Evolutionary conservation across 2,113 vertebrate genomes (phyloP).

Genomic region (Hystrix cristata): DNA sequence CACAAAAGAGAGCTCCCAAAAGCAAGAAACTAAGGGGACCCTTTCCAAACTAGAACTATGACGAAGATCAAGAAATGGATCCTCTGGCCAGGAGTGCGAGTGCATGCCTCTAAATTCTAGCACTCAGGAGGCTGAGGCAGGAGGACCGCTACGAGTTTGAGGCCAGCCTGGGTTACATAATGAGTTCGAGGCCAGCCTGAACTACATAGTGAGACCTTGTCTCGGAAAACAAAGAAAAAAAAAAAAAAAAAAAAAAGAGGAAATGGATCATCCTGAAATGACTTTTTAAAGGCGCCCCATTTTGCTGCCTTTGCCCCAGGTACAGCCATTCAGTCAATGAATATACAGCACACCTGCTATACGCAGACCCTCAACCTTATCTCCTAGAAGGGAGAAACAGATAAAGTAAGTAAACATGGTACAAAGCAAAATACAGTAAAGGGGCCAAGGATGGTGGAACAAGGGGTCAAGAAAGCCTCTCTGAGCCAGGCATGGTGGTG

Average conservation of each 20-base stretch:
- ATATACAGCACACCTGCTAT: neutral
- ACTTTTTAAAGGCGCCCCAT: neutral
- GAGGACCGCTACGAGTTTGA: neutral
- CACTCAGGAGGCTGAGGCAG: neutral
- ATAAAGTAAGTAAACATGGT: slow-evolving; percentile 20
- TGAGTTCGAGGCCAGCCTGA: too few species aligned
- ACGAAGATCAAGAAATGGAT: slow-evolving; percentile 61
- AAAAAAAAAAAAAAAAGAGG: neutral
- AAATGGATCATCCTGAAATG: slow-evolving; percentile 41
- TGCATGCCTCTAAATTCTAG: neutral
- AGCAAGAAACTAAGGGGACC: slow-evolving; percentile 39
- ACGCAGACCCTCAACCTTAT: neutral
- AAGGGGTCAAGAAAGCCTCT: neutral
- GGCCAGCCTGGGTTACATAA: neutral
- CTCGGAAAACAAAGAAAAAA: neutral
- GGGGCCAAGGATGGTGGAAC: neutral
- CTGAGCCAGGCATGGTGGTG: neutral
- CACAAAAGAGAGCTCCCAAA: neutral
- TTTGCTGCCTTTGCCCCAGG: neutral
- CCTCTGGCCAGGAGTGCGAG: neutral
- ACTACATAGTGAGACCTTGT: neutral
- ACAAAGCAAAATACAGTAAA: neutral
- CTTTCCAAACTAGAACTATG: slow-evolving; percentile 45
- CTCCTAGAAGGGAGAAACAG: neutral
- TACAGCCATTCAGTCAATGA: neutral